phyloP scores from a whole-genome alignment of 2,888 invertebrate species.

The Didymodactylos carnosus region DNA sequence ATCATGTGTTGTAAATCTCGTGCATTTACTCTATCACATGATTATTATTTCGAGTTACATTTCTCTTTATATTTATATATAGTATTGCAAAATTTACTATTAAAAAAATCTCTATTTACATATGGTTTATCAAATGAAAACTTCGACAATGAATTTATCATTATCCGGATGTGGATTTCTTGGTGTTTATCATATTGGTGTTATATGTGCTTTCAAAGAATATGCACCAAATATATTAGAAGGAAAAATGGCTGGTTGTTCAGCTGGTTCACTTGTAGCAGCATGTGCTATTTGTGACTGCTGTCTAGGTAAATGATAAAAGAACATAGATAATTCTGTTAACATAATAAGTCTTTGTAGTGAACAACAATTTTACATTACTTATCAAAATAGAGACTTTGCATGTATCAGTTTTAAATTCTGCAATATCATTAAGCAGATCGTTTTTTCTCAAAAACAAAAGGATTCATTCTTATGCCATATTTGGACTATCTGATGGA shows the following conservation, averaged over 20 bases:
- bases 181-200: conserved; percentile 96
- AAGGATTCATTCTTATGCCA: conserved; percentile 16
- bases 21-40: too few relatives aligned
- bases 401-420: too few relatives aligned
- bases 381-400: too few relatives aligned
- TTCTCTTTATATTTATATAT: too few relatives aligned
- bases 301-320: conserved; percentile 37
- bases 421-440: too few relatives aligned
- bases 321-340: too few relatives aligned
- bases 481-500: neutral
- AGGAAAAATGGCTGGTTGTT: conserved; percentile 44
- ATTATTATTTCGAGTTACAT: too few relatives aligned
- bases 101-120: too few relatives aligned
- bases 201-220: conserved; percentile 83
- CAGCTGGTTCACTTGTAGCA: conserved; percentile 85
- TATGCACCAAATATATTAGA: conserved; percentile 68
- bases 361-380: too few relatives aligned
- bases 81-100: too few relatives aligned
- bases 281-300: conserved; percentile 41
- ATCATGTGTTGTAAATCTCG: too few relatives aligned
- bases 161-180: conserved; percentile 98
- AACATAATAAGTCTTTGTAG: conserved; percentile 3
- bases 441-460: conserved; percentile 7
- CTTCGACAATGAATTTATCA: conserved; percentile 42
- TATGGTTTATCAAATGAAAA: neutral